These are phyloP conservation scores for Eidolon helvum DNA, from an alignment of 2,113 vertebrate genomes.

Conservation along the genomic window DNA sequence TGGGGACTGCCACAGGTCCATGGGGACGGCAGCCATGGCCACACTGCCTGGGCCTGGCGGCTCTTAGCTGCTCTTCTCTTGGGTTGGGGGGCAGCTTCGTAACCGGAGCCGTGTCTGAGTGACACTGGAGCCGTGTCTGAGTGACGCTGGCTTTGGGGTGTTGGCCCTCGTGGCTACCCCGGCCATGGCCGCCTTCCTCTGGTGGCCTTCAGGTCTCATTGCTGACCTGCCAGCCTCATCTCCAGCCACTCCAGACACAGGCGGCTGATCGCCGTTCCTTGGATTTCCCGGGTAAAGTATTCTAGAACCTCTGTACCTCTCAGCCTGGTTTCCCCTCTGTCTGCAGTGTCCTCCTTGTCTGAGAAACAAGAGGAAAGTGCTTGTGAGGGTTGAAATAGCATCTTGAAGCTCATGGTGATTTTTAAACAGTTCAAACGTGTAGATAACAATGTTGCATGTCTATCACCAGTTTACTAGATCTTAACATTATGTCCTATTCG, in stretches of 20 bases:
- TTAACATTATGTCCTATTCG: neutral
- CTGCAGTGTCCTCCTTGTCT: neutral
- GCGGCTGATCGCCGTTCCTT: neutral
- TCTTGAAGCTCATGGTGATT: neutral
- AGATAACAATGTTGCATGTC: neutral
- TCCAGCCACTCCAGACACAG: neutral
- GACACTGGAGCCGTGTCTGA: neutral
- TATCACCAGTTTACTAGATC: neutral
- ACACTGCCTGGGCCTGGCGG: neutral
- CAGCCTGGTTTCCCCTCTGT: neutral
- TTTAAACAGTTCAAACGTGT: neutral
- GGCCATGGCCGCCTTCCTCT: neutral
- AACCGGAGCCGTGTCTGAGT: no score
- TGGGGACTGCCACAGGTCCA: neutral
- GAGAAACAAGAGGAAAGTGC: neutral
- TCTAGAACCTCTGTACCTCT: neutral
- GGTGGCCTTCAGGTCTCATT: neutral
- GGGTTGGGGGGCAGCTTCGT: neutral
- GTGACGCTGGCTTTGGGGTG: neutral
- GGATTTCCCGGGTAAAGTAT: neutral
- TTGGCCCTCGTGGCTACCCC: neutral
- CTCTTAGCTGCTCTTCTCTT: neutral
- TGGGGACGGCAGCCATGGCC: neutral
- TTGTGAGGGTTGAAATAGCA: neutral
- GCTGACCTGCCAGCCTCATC: neutral